Evolutionary conservation across 2,888 invertebrate species (phyloP).

Genomic region (Dioctria rufipes): DNA sequence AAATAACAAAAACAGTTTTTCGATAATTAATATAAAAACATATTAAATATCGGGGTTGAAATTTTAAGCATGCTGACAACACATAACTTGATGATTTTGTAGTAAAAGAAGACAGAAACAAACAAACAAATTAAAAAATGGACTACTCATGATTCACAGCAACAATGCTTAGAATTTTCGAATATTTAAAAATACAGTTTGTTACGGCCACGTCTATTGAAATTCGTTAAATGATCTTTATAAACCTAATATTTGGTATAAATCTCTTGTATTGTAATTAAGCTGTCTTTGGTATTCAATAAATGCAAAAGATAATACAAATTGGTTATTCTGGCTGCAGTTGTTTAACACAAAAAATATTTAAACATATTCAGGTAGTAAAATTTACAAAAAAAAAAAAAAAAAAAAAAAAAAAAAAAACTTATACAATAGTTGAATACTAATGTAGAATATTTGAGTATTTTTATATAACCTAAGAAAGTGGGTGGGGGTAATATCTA

Average conservation of each 20-base stretch:
- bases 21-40: too few species aligned
- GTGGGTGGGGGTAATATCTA: neutral
- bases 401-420: neutral
- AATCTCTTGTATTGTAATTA: neutral
- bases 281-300: slow-evolving; percentile 3
- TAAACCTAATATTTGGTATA: slow-evolving; percentile 7
- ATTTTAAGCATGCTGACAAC: too few species aligned
- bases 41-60: too few species aligned
- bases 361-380: neutral
- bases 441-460: neutral
- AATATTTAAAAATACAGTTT: too few species aligned
- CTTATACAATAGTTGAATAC: neutral
- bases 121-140: too few species aligned
- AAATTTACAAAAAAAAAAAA: neutral
- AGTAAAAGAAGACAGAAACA: too few species aligned
- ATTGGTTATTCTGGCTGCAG: neutral
- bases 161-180: too few species aligned
- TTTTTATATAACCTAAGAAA: neutral
- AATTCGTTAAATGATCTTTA: too few species aligned
- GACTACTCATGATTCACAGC: too few species aligned
- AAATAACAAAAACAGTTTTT: too few species aligned
- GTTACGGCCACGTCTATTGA: too few species aligned
- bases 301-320: slow-evolving; percentile 1
- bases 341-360: neutral
- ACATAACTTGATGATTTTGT: too few species aligned